A percentile compares a stretch with the other conserved stretches of the same genome.
Evolutionary conservation across 64 coral and sea anemone species (phyloP).

Genomic region (Anthopleura sola): DNA sequence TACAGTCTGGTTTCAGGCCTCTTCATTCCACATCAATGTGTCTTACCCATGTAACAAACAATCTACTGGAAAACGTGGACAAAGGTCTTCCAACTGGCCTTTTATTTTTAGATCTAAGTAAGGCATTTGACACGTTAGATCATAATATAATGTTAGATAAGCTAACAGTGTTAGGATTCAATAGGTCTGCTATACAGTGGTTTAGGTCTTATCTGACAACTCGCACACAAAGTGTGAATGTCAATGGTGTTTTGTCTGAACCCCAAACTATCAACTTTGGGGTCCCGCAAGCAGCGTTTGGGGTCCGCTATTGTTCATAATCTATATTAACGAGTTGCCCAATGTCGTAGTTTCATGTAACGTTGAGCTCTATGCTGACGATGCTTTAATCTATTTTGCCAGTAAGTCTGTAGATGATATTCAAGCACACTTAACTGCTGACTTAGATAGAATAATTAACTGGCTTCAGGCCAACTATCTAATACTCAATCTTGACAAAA

Average conservation of each 20-base stretch:
- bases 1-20: not conserved
- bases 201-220: conserved; percentile 26
- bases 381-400: too few species aligned
- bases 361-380: too few species aligned
- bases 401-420: too few species aligned
- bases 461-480: too few species aligned
- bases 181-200: not conserved
- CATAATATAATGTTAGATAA: conserved; percentile 15
- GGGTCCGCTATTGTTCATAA: conserved; percentile 33
- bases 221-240: not conserved
- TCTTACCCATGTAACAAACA: conserved; percentile 7
- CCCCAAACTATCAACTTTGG: not conserved
- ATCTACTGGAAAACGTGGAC: conserved; percentile 22
- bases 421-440: too few species aligned
- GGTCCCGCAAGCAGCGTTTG: not conserved
- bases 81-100: conserved; percentile 10
- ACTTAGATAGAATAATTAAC: too few species aligned
- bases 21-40: not conserved
- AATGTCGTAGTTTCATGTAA: too few species aligned
- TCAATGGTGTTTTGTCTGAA: too few species aligned
- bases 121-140: conserved; percentile 30
- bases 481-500: too few species aligned
- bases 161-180: not conserved
- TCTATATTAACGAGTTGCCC: conserved; percentile 29
- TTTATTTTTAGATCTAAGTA: not conserved